A percentile compares a stretch with the other conserved stretches of the same genome.
phyloP scores from a whole-genome alignment of 2,113 vertebrate species.

The Saguinus midas region DNA sequence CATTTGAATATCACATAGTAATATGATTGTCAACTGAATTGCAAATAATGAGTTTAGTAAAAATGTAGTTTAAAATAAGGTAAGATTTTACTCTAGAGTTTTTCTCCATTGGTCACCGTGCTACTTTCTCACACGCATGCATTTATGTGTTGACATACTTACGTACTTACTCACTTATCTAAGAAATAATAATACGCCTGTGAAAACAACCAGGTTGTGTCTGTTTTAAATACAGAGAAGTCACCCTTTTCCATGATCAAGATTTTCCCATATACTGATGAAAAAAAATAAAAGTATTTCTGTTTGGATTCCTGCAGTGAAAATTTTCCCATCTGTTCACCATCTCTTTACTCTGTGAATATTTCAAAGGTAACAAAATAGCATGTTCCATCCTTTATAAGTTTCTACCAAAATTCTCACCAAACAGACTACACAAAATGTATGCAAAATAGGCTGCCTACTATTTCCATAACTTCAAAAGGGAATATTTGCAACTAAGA shows the following conservation, averaged over 20 bases:
- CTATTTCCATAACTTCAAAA: neutral
- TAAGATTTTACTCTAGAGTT: slow-evolving; percentile 10
- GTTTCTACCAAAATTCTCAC: slow-evolving; percentile 35
- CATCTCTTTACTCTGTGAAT: slow-evolving; percentile 40
- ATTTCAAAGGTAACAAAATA: slow-evolving; percentile 45
- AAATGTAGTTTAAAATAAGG: slow-evolving; percentile 38
- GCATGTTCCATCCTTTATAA: slow-evolving; percentile 22
- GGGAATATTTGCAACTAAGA: neutral
- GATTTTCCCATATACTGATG: slow-evolving; percentile 52
- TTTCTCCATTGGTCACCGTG: neutral
- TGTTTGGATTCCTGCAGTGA: slow-evolving; percentile 46
- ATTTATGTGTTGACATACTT: slow-evolving; percentile 5
- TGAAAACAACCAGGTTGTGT: slow-evolving; percentile 64
- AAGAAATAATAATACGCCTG: slow-evolving; percentile 37
- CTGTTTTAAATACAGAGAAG: slow-evolving; percentile 52
- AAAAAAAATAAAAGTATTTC: slow-evolving; percentile 50
- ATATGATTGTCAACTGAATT: slow-evolving; percentile 61
- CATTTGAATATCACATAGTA: slow-evolving; percentile 63
- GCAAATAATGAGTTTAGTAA: slow-evolving; percentile 47
- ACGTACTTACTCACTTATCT: slow-evolving; percentile 39
- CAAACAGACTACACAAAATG: neutral
- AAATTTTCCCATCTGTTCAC: slow-evolving; percentile 61
- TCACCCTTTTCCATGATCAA: slow-evolving; percentile 52
- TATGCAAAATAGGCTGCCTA: neutral
- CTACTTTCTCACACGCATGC: neutral